A percentile compares a stretch with the other conserved stretches of the same genome.
Conservation (phyloP, 1,140 invertebrate genomes). For the Heliconius hewitsoni region DNA sequence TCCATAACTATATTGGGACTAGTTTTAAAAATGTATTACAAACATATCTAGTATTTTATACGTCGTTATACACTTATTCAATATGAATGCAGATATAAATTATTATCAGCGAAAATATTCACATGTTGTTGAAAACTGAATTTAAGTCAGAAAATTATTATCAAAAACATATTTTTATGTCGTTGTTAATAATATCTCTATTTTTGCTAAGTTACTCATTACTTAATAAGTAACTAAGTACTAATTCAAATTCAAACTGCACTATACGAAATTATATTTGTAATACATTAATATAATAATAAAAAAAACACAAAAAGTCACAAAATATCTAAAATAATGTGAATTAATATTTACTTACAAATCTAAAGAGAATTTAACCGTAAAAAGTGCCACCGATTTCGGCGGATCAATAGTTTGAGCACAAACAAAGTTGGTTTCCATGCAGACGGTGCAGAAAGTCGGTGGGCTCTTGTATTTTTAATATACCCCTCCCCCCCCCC, state of each 20-base stretch:
- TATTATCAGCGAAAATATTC: background rate
- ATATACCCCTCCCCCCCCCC: constrained; percentile 58
- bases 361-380: constrained; percentile 41
- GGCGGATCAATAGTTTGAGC: constrained; percentile 73
- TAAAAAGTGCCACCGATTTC: constrained; percentile 49
- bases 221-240: no score
- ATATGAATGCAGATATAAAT: background rate
- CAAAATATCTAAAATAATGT: background rate
- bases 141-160: no score
- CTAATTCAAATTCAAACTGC: no score
- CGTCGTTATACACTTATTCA: background rate
- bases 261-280: no score
- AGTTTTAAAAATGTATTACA: background rate
- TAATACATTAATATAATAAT: no score
- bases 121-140: no score
- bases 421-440: constrained; percentile 75
- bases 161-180: no score
- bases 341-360: constrained; percentile 17
- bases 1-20: background rate
- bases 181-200: no score
- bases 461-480: constrained; percentile 76
- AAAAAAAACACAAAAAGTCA: no score
- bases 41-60: background rate
- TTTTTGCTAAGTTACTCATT: no score
- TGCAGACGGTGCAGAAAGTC: constrained; percentile 71